Evolutionary conservation across 2,113 vertebrate genomes (phyloP), one percentile per base, ranked within the genome.

Genomic region (Nycticryphes semicollaris): DNA sequence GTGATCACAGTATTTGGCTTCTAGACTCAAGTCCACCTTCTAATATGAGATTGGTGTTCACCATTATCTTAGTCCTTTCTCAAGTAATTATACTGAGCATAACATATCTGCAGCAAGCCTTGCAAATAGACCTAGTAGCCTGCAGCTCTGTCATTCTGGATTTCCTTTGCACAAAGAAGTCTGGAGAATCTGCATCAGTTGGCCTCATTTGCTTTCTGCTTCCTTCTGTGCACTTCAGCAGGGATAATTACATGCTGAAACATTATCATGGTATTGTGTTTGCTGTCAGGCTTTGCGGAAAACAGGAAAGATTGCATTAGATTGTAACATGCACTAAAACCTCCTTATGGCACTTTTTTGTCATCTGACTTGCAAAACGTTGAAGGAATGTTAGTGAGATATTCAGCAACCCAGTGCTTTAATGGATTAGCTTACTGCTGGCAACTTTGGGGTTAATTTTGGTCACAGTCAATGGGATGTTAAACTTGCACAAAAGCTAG

Each of bases 121-220:
- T 94, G 59, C 70, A 90, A 93, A 83, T 27, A 90, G 85, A 95
- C 80, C 85, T 87, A 41, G 18, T 70, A 87, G 93, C 97, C 95
- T 95, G 89, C 84, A 95, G 96, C 87, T 94, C 89, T 97, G 96
- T 97, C 94, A 83, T 89, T 97, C 92, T 96, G 69, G 59, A 89
- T 97, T 96, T 95, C 87, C 77, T 94, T 92, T 96, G 87, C 89
- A 95, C 93, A 83, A 79, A 72, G 89, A 77, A 87, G 74, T 95
- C 81, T 64, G 41, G 89, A 89, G 79, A 81, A 86, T 82, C 74
- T 94, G 75, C 64, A 53, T 88, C 83, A 75, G 73, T 60, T 95
- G 93, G 63, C 95, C 95, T 96, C 74, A 59, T 97, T 97, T 97
- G 75, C 77, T 97, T 97, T 96, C 75, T 94, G 76, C 85, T 94